Percentiles rank a stretch among this genome's conserved stretches.
Conservation (phyloP, 2,888 invertebrate species). For the Lochmaea capreae region DNA sequence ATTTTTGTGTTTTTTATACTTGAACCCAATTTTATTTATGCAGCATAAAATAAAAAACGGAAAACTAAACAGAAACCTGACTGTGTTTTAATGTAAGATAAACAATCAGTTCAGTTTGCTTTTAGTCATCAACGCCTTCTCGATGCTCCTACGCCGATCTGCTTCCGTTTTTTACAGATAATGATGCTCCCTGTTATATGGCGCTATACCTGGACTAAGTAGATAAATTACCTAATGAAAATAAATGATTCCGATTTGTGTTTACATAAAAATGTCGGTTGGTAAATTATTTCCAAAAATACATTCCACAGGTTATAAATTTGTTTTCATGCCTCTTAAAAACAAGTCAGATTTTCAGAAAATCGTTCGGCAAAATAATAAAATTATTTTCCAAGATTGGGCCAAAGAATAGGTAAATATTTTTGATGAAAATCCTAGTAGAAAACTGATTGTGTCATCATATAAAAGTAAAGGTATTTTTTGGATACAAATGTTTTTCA, state of each 20-base stretch:
- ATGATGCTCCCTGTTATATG: not conserved
- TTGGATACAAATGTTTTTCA: no score
- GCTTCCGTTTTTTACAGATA: slow-evolving; percentile 8
- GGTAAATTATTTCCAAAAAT: slow-evolving; percentile 1
- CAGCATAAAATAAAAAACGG: not conserved
- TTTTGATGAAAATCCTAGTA: no score
- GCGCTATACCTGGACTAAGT: not conserved
- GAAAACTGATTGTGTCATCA: no score
- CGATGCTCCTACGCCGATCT: slow-evolving; percentile 5
- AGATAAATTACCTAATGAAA: slow-evolving; percentile 6
- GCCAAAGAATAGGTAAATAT: no score
- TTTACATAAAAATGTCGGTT: not conserved
- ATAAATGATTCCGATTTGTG: not conserved
- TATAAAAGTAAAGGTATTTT: no score
- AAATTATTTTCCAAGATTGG: not conserved
- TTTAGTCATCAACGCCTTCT: slow-evolving; percentile 17
- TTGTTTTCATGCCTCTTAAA: not conserved
- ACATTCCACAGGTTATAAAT: not conserved
- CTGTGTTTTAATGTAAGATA: slow-evolving; percentile 5
- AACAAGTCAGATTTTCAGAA: not conserved
- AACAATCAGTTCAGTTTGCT: slow-evolving; percentile 1
- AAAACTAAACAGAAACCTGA: not conserved
- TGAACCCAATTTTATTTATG: not conserved
- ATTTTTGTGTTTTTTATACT: not conserved
- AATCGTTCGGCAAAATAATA: not conserved